Evolutionary conservation across 2,888 invertebrate species (phyloP).

Genomic region (Agonopterix heracliana): DNA sequence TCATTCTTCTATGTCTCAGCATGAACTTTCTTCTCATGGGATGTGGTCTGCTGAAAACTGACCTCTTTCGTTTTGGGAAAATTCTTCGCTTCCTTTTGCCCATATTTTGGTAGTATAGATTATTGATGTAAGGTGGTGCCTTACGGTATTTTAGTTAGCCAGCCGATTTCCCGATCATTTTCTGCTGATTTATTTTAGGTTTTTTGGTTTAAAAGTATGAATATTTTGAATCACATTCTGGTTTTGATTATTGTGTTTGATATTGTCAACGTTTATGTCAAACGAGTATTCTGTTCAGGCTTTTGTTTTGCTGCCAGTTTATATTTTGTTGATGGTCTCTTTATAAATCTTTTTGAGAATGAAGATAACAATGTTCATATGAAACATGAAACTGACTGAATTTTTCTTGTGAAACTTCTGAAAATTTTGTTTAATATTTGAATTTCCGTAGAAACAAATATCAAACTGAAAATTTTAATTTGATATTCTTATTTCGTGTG

Average conservation of each 20-base stretch:
- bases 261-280: constrained; percentile 7
- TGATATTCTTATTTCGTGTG: too few relatives aligned
- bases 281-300: background rate
- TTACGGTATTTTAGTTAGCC: constrained; percentile 1
- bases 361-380: too few relatives aligned
- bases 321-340: constrained; percentile 6
- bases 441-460: too few relatives aligned
- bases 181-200: background rate
- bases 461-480: too few relatives aligned
- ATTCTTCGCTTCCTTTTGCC: constrained; percentile 40
- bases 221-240: constrained; percentile 16
- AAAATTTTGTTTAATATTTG: too few relatives aligned
- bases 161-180: constrained; percentile 13
- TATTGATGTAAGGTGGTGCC: background rate
- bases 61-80: constrained; percentile 44
- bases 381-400: too few relatives aligned
- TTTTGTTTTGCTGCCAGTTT: constrained; percentile 9
- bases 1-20: constrained; percentile 40
- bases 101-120: constrained; percentile 22
- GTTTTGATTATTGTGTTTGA: constrained; percentile 5
- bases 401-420: too few relatives aligned
- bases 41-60: constrained; percentile 52
- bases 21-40: constrained; percentile 50
- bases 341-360: too few relatives aligned
- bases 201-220: constrained; percentile 1